Conservation (phyloP, 2,888 invertebrate species). For the Strigamia crassipes region DNA sequence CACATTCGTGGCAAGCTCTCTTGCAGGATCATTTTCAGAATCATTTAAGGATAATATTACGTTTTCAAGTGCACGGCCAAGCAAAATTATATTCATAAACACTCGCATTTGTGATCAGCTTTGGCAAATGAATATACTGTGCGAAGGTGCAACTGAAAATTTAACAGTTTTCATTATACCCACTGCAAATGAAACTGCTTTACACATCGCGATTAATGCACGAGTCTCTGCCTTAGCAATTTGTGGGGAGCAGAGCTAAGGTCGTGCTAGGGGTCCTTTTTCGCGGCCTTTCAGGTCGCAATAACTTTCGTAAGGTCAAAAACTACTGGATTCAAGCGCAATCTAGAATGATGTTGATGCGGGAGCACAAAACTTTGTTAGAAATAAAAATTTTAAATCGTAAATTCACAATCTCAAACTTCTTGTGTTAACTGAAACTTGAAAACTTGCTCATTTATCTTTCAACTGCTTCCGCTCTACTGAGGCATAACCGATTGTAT, state of each 20-base stretch:
- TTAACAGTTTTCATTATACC: neutral
- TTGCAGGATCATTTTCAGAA: neutral
- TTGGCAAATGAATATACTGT: neutral
- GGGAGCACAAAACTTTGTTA: neutral
- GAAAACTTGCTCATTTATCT: neutral
- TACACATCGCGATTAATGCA: neutral
- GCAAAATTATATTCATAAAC: neutral
- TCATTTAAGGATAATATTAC: neutral
- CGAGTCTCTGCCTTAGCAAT: neutral
- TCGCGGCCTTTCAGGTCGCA: neutral
- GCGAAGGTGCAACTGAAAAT: neutral
- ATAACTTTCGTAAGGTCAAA: neutral
- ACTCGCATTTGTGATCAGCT: neutral
- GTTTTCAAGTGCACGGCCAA: neutral
- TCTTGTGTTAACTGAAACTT: no score
- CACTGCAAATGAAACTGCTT: neutral
- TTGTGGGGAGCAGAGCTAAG: neutral
- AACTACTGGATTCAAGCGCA: neutral
- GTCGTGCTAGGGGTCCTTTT: neutral
- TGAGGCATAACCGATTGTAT: neutral
- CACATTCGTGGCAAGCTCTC: neutral
- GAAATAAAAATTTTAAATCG: neutral
- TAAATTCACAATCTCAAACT: neutral
- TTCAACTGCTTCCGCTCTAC: neutral
- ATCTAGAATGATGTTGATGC: neutral